phyloP scores from a whole-genome alignment of 2,113 vertebrate genomes.

The Aegotheles bennettii region DNA sequence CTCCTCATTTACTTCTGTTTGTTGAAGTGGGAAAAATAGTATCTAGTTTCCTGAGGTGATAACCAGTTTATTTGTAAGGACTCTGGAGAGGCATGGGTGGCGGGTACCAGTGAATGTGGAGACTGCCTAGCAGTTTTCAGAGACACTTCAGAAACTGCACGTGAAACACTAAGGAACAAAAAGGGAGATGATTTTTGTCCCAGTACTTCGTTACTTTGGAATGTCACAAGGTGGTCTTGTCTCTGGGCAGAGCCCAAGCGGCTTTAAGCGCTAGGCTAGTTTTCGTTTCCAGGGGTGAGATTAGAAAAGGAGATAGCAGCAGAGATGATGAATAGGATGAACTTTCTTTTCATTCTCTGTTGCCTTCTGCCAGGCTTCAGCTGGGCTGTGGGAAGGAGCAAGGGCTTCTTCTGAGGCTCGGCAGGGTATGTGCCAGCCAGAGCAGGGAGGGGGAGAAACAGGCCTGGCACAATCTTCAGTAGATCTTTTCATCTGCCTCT shows the following conservation, averaged over 20 bases:
- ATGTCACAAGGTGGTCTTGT: background rate
- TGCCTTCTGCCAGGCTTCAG: background rate
- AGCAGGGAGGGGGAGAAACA: background rate
- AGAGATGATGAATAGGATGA: background rate
- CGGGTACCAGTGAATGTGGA: background rate
- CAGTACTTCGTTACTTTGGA: background rate
- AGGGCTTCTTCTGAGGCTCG: background rate
- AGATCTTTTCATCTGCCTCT: background rate
- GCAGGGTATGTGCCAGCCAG: background rate
- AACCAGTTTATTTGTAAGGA: background rate
- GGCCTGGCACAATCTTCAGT: background rate
- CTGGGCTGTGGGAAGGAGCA: background rate
- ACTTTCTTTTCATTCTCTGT: fast-evolving
- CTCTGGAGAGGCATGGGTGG: background rate
- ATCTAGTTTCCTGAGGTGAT: background rate
- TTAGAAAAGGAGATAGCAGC: background rate
- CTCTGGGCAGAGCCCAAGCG: background rate
- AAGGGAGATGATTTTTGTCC: background rate
- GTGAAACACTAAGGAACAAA: background rate
- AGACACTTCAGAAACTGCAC: background rate
- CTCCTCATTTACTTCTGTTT: background rate
- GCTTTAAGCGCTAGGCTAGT: background rate
- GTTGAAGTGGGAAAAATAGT: background rate
- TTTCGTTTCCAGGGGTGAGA: background rate
- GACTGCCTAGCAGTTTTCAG: background rate